A percentile compares a stretch with the other conserved stretches of the same genome.
These are phyloP conservation scores for Eumaeus atala DNA, from an alignment of 1,140 invertebrate genomes.

Conservation along the genomic window DNA sequence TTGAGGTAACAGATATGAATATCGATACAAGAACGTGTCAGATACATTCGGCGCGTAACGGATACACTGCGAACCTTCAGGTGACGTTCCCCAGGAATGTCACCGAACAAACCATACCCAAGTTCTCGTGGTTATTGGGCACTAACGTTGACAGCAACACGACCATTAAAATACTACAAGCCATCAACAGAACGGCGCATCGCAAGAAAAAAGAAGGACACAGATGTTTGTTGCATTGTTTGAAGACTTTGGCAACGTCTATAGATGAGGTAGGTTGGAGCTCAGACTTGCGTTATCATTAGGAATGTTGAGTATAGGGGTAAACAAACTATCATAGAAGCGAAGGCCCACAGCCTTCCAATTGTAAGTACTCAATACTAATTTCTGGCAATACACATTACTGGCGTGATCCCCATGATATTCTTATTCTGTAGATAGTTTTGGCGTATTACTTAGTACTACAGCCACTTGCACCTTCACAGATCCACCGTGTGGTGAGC, in stretches of 20 bases:
- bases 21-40: constrained; percentile 83
- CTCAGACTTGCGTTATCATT: background rate
- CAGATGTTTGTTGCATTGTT: constrained; percentile 62
- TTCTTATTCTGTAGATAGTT: no score
- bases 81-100: constrained; percentile 87
- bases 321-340: no score
- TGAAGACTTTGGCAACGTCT: constrained; percentile 64
- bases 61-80: constrained; percentile 83
- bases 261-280: constrained; percentile 57
- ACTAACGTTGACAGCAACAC: constrained; percentile 65
- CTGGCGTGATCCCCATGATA: constrained; percentile 7
- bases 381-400: background rate
- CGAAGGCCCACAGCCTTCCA: no score
- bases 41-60: constrained; percentile 83
- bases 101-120: constrained; percentile 71
- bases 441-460: no score
- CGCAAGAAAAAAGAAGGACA: constrained; percentile 64
- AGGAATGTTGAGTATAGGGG: no score
- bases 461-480: no score
- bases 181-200: constrained; percentile 66
- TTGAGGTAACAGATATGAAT: constrained; percentile 87
- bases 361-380: no score
- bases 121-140: constrained; percentile 68
- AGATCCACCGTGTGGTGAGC: no score
- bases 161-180: constrained; percentile 69